These are phyloP conservation scores for Sebastes hubbsi DNA, from an alignment of 2,797 vertebrate genomes.

Conservation along the genomic window DNA sequence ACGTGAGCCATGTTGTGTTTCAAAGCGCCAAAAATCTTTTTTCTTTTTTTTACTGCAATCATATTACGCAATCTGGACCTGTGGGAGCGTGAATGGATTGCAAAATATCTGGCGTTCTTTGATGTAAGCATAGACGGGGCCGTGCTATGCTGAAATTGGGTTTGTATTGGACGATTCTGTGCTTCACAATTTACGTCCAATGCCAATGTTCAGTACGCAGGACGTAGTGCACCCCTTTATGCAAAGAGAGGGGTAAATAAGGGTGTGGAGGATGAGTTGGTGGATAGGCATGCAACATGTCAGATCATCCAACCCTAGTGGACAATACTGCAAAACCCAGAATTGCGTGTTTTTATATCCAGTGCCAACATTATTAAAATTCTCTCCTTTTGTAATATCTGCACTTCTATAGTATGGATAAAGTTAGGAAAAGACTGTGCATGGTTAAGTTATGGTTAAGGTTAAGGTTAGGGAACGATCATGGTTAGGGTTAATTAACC, in stretches of 20 bases:
- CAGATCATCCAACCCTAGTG: not conserved
- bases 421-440: not conserved
- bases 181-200: not conserved
- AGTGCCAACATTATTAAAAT: rapidly evolving
- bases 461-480: not conserved
- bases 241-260: not conserved
- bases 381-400: not conserved
- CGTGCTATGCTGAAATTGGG: not conserved
- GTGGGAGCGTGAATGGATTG: conserved; percentile 4
- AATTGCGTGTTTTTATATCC: not conserved
- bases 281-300: not conserved
- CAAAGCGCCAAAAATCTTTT: conserved; percentile 39
- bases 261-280: not conserved
- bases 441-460: not conserved
- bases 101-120: not conserved
- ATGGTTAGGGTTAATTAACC: too few relatives aligned
- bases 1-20: conserved; percentile 35
- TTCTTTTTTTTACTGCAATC: not conserved
- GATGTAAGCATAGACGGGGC: not conserved
- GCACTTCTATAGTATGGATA: too few relatives aligned
- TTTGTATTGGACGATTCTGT: not conserved
- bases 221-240: not conserved
- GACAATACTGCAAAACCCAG: not conserved
- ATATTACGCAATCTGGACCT: conserved; percentile 4
- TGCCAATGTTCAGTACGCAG: not conserved